phyloP scores from a whole-genome alignment of 2,888 invertebrate genomes.

The Eupithecia dodoneata region DNA sequence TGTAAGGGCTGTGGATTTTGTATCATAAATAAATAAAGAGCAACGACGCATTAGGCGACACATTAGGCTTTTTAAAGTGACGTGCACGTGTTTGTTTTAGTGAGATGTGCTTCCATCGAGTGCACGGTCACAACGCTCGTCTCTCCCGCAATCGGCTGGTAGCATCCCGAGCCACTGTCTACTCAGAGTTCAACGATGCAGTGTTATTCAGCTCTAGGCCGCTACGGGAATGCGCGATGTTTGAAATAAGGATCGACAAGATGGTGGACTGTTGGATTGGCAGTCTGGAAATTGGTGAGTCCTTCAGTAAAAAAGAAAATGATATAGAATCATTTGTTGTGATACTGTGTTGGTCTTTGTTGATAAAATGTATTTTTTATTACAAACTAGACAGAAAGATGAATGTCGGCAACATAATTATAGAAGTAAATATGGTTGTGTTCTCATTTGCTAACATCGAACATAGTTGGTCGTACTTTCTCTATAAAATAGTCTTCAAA shows the following conservation, averaged over 20 bases:
- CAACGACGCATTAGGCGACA: not conserved
- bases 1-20: no score
- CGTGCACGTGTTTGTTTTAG: constrained; percentile 62
- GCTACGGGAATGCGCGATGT: constrained; percentile 94
- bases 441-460: no score
- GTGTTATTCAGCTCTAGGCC: constrained; percentile 96
- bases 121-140: constrained; percentile 95
- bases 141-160: constrained; percentile 93
- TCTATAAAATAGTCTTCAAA: not conserved
- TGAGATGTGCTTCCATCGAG: constrained; percentile 93
- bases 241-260: constrained; percentile 94
- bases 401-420: no score
- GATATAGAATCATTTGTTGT: not conserved
- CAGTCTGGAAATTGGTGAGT: constrained; percentile 88
- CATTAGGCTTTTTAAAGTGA: not conserved
- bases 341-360: not conserved
- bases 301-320: not conserved
- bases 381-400: no score
- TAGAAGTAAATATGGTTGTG: no score
- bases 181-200: constrained; percentile 97
- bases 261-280: constrained; percentile 97
- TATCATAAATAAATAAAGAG: no score
- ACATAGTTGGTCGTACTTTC: not conserved
- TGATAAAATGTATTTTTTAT: no score
- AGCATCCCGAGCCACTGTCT: constrained; percentile 93